Conservation (phyloP, 1,140 invertebrate genomes). For the Magallana ariakensis region DNA sequence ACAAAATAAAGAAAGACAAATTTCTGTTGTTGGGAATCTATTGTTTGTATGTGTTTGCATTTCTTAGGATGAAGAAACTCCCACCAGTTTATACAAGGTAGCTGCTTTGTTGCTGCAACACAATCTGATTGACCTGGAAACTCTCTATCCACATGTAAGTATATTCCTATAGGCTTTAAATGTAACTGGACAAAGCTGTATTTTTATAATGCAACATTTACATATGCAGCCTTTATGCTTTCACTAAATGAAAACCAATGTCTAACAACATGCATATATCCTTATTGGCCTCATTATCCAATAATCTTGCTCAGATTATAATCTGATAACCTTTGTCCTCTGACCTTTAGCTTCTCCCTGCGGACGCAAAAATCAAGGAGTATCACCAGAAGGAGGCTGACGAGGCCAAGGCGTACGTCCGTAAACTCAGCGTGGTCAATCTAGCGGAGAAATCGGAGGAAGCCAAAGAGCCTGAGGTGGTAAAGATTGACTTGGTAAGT, state of each 20-base stretch:
- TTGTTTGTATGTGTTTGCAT: neutral
- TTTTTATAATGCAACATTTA: too few relatives aligned
- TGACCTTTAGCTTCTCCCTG: slow-evolving; percentile 86
- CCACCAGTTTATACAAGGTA: slow-evolving; percentile 91
- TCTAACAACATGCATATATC: too few relatives aligned
- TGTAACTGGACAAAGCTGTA: too few relatives aligned
- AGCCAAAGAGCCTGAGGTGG: slow-evolving; percentile 83
- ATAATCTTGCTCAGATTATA: neutral
- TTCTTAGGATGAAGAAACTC: slow-evolving; percentile 82
- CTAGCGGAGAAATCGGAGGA: slow-evolving; percentile 85
- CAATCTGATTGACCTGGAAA: slow-evolving; percentile 90
- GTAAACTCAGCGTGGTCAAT: slow-evolving; percentile 91
- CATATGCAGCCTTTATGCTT: too few relatives aligned
- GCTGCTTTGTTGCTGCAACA: slow-evolving; percentile 94
- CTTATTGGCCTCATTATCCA: neutral
- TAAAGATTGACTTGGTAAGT: slow-evolving; percentile 84
- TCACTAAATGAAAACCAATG: too few relatives aligned
- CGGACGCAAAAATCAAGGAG: slow-evolving; percentile 89
- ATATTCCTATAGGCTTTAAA: neutral
- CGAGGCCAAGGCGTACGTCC: slow-evolving; percentile 92
- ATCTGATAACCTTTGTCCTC: neutral
- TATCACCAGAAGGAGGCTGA: slow-evolving; percentile 90
- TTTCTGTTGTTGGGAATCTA: too few relatives aligned
- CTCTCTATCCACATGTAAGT: slow-evolving; percentile 95
- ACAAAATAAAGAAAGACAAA: too few relatives aligned